Base-by-base conservation (phyloP, 2,888 invertebrate genomes). In the Labia minor region DNA sequence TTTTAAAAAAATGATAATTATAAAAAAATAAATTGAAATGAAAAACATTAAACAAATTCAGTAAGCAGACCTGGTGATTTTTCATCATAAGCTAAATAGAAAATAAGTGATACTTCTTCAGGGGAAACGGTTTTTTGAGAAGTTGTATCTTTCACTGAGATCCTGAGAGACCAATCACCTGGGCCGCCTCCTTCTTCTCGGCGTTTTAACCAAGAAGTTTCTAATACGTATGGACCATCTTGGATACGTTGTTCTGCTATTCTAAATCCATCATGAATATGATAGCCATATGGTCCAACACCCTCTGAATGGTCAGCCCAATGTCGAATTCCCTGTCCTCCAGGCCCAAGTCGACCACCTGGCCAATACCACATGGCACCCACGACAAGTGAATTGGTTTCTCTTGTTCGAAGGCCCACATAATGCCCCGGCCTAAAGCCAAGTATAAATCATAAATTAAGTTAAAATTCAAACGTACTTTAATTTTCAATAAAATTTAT, bases 321-420 rank as follows among this genome's bases (percentile, higher is more conserved):
- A 72, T 77, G 86, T 80, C 91, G 83, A 37, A 92, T 85, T 0
- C 92, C 91, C 70, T 88, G 88, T 70, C 89, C 89, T 33, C 85
- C 85, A 1, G 85, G 82, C 0, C 82, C 80, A 21, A 88, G 74
- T 3, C 61, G 65, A 71, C 83, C 80, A 1, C 82, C 82, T 0
- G 90, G 90, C 70, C 89, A 86, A 75, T 97, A 94, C 98, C 97
- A 98, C 95, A 98, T 96, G 19, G 97, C 79, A 0, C 99, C 99
- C 74, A 93, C 88, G 0, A 95, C 88, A 0, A 95, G 84, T 0
- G 97, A 95, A 66, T 87, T 81, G 0, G 94, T 91, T 75, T 92
- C 92, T 66, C 97, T 81, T 0, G 92, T 93, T 79, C 95, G 93
- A 75, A 99, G 78, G 0, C 95, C 96, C 77, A 96, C 88, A 77